Percentiles rank a stretch among this genome's conserved stretches.
Evolutionary conservation across 1,140 invertebrate species (phyloP).

Genomic region (Drosophila leontia): DNA sequence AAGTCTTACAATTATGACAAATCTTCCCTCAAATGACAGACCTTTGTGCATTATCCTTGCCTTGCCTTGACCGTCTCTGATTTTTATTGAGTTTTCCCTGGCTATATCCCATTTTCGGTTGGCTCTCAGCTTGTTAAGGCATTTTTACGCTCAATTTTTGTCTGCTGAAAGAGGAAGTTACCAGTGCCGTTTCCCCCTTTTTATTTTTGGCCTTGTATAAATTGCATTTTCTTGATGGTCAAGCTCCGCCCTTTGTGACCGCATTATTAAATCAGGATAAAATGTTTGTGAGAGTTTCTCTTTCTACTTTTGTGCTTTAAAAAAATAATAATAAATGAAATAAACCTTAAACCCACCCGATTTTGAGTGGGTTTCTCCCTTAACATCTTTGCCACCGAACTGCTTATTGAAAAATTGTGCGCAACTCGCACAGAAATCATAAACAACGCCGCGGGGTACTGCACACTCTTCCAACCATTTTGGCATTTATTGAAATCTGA

Average conservation of each 20-base stretch:
- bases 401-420: slow-evolving; percentile 79
- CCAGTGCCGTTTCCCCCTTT: background rate
- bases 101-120: slow-evolving; percentile 15
- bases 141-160: slow-evolving; percentile 72
- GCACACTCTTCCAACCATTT: slow-evolving; percentile 4
- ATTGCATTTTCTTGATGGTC: slow-evolving; percentile 78
- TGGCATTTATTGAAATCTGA: slow-evolving; percentile 80
- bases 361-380: slow-evolving; percentile 12
- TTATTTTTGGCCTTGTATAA: slow-evolving; percentile 27
- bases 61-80: background rate
- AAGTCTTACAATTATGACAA: background rate
- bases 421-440: slow-evolving; percentile 70
- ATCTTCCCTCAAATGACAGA: background rate
- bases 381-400: slow-evolving; percentile 34
- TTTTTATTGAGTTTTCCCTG: slow-evolving; percentile 23
- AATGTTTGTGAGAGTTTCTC: slow-evolving; percentile 26
- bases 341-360: slow-evolving; percentile 20
- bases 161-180: slow-evolving; percentile 7
- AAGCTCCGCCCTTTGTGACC: slow-evolving; percentile 37
- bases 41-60: slow-evolving; percentile 5
- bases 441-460: slow-evolving; percentile 72
- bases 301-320: slow-evolving; percentile 53
- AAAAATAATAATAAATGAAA: slow-evolving; percentile 11
- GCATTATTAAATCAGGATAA: slow-evolving; percentile 80
- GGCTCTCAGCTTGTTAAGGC: slow-evolving; percentile 66